Base-by-base conservation (phyloP, 2,888 invertebrate species). In the Encarsia formosa region DNA sequence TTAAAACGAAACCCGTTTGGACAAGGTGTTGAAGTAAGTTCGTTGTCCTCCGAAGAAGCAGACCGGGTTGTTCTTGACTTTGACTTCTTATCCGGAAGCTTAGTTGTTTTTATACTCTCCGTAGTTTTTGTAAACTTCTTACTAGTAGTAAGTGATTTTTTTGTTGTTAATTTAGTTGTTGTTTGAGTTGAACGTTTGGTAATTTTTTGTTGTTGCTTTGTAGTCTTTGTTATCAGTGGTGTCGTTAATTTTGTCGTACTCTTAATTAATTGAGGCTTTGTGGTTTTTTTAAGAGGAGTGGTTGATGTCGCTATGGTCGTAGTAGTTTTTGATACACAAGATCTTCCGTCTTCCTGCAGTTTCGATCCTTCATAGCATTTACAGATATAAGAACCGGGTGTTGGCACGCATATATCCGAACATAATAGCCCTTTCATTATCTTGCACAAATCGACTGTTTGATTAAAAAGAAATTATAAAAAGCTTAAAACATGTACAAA, bases 381-480 rank as follows among this genome's bases (percentile, higher is more conserved):
- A 65, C 89, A 88, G 56, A 75, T 78, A 65, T 82, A 88, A 0
- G 88, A 87, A 1, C 84, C 84, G 0, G 80, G 83, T 0, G 83
- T 78, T 2, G 89, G 85, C 20, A 88, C 80, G 66, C 91, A 91
- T 62, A 85, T 82, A 62, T 91, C 89, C 0, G 87, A 85, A 69
- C 91, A 91, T 13, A 87, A 73, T 63, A 78, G 70, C n/a, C 77
- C 78, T 66, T 75, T 73, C 67, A 80, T 76, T 32, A 76, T 59
- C 35, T 74, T 65, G 58, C 79, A 79, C 34, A 79, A 68, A 59
- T 78, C 76, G 26, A 70, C 73, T 41, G 16, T 8, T 32, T 5
- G n/a, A n/a, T n/a, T n/a, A n/a, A n/a, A n/a, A n/a, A n/a, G n/a
- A n/a, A n/a, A n/a, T n/a, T n/a, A n/a, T n/a, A n/a, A n/a, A n/a